Percentiles rank a stretch among this genome's conserved stretches.
phyloP scores from a whole-genome alignment of 2,797 vertebrate species.

The Eremophila alpestris region DNA sequence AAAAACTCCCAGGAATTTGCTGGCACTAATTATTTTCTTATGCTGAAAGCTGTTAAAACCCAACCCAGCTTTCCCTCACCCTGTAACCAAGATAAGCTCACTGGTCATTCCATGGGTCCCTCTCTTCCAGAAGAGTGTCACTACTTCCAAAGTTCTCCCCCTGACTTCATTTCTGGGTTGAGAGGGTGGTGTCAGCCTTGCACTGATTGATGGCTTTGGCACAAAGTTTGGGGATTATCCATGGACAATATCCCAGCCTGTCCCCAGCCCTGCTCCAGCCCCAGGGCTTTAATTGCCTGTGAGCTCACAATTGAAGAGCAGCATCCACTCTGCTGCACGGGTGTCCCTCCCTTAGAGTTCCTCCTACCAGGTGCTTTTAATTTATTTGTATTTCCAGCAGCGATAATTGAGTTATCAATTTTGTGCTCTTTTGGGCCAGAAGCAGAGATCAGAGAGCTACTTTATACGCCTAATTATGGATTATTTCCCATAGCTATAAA shows the following conservation, averaged over 20 bases:
- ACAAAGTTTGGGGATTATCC: neutral
- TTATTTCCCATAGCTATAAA: slow-evolving; percentile 59
- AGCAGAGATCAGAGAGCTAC: slow-evolving; percentile 55
- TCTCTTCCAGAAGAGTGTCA: neutral
- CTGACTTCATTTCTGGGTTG: neutral
- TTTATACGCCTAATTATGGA: slow-evolving; percentile 63
- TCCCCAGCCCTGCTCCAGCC: neutral
- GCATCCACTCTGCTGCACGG: neutral
- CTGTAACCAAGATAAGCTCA: neutral
- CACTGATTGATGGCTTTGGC: neutral
- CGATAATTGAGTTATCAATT: slow-evolving; percentile 67
- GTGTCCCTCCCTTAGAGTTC: neutral
- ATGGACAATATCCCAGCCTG: neutral
- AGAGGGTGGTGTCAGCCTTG: neutral
- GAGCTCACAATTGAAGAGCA: neutral
- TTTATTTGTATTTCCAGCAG: slow-evolving; percentile 68
- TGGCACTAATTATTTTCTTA: neutral
- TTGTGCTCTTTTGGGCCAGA: slow-evolving; percentile 55
- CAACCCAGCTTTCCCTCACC: neutral
- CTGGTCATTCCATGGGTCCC: too few relatives aligned
- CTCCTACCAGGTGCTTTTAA: slow-evolving; percentile 47
- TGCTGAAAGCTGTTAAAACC: neutral
- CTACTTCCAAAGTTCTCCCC: neutral
- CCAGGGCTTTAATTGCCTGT: neutral
- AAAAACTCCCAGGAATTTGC: neutral